These are phyloP conservation scores for Catocala nupta DNA, from an alignment of 2,888 invertebrate genomes.

Conservation along the genomic window DNA sequence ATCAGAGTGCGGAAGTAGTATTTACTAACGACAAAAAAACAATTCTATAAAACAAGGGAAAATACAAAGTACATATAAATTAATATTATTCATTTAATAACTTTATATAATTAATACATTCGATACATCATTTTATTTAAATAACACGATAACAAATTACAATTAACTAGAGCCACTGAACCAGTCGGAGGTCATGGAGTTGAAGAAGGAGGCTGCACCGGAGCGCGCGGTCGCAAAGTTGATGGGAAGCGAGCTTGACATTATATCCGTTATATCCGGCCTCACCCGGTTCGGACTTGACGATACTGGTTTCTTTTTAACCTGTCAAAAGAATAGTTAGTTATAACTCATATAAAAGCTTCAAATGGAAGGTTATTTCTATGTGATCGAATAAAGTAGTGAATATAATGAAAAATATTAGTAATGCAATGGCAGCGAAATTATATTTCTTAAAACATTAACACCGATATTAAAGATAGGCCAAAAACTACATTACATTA, in stretches of 20 bases:
- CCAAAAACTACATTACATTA: too few species aligned
- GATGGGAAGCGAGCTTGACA: slow-evolving; percentile 77
- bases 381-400: too few species aligned
- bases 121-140: slow-evolving; percentile 4
- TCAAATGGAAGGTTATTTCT: too few species aligned
- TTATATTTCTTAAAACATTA: too few species aligned
- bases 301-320: slow-evolving; percentile 78
- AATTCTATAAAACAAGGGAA: background rate
- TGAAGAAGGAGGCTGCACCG: slow-evolving; percentile 93
- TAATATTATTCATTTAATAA: too few species aligned
- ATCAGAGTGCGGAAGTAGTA: too few species aligned
- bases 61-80: slow-evolving; percentile 22
- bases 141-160: slow-evolving; percentile 4
- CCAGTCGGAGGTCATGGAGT: slow-evolving; percentile 94
- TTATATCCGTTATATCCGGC: slow-evolving; percentile 75
- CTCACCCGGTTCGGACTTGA: slow-evolving; percentile 73
- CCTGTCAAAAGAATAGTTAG: slow-evolving; percentile 62
- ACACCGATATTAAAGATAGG: too few species aligned
- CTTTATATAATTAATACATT: background rate
- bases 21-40: too few species aligned
- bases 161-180: slow-evolving; percentile 85
- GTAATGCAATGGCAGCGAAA: too few species aligned
- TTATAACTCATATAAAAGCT: background rate
- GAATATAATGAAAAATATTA: too few species aligned
- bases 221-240: slow-evolving; percentile 89